Conservation (phyloP, 2,888 invertebrate genomes). For the Hemaris fuciformis region DNA sequence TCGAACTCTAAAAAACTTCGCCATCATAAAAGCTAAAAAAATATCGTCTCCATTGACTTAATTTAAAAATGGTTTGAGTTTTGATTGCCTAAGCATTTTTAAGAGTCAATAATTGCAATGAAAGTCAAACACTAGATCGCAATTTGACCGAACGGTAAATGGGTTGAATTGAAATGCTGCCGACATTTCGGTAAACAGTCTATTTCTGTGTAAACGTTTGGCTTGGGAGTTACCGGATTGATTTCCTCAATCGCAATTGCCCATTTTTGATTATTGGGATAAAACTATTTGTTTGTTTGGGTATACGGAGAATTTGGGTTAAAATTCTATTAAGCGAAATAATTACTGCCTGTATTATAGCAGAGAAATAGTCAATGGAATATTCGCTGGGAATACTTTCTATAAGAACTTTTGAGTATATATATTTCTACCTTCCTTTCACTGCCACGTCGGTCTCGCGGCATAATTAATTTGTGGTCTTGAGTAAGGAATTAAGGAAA, state of each 20-base stretch:
- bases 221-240: conserved; percentile 34
- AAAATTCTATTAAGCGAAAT: neutral
- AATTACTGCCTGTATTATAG: no score
- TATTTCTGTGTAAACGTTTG: conserved; percentile 34
- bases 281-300: conserved; percentile 21
- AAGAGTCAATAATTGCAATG: neutral
- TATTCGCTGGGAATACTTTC: no score
- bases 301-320: neutral
- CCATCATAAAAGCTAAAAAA: no score
- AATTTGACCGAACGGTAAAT: conserved; percentile 25
- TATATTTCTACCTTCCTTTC: no score
- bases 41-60: neutral
- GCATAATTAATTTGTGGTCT: no score
- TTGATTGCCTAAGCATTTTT: neutral
- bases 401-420: no score
- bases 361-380: no score
- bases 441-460: no score
- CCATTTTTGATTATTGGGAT: conserved; percentile 32
- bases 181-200: conserved; percentile 34
- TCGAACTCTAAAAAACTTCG: no score
- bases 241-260: conserved; percentile 37
- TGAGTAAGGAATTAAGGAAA: no score
- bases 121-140: conserved; percentile 5
- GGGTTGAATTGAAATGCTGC: conserved; percentile 29
- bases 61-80: neutral